Evolutionary conservation across 35 echinoderm and acorn worm species (phyloP), one percentile per base, ranked within the genome.

Genomic region (Anneissia japonica): DNA sequence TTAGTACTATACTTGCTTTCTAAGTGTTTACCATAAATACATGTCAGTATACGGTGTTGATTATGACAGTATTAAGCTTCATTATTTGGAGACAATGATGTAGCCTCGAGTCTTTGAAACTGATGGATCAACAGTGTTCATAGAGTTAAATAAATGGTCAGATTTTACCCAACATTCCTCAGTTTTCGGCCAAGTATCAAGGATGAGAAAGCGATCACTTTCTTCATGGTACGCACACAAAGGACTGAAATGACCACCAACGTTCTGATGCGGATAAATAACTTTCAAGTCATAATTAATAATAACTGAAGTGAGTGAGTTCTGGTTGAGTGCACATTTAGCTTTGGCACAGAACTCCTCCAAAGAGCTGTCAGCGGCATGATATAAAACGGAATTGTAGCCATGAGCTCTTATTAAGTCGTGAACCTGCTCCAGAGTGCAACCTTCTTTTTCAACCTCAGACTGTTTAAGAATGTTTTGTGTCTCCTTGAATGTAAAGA

Each of bases 181-280:
- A 0, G 93, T 94, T 16, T 89, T 32, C 3, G 87, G 43, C 93
- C 88, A 91, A 1, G 93, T 94, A 36, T 94, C 93, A 43, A 94
- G 34, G 19, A 94, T 40, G 12, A 94, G 46, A 29, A 94, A 90
- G 4, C 84, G 31, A 85, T 94, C 93, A 32, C 73, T 88, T 21
- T 36, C 72, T 4, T 83, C 77, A 32, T 94, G 93, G 29, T 88
- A 94, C 14, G 56, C 92, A 56, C 88, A 84, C 31, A 94, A 74
- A 28, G 87, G 88, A 38, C 93, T 94, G 30, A 94, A 94, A 77
- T 94, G 93, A 32, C 93, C 93, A 84, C 46, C 45, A 19, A 94
- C 76, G 28, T 3, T 43, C 32, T 77, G 56, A 88, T 87, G 75
- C 33, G 90, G 93, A 32, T 81, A 73, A 0, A 94, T 79, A 17